Evolutionary conservation across 2,888 invertebrate genomes (phyloP), one percentile per base, ranked within the genome.

Genomic region (Prosopocoilus inquinatus): DNA sequence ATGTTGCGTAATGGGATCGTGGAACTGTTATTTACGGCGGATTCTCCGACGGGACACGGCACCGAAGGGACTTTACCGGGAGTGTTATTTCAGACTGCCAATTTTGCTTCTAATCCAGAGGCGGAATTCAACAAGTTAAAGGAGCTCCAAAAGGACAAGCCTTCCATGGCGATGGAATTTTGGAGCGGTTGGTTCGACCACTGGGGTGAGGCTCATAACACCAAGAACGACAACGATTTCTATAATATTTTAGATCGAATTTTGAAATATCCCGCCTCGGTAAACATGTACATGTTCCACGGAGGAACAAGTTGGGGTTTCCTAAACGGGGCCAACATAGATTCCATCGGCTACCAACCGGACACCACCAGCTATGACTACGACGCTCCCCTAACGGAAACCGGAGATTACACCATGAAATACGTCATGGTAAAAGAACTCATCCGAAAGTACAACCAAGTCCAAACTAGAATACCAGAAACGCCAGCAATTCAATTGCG

Each of bases 221-320:
- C 41, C 9, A 38, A 50, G 16, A 47, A 55, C 15, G 43, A 50
- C 28, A 46, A 50, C n/a, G 50, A 50, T 15, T 55, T 55, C 28
- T 43, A 50, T 12, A 67, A 51, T 36, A 33, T 54, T 59, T 69
- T 61, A 33, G 61, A 63, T 8, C 44, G 59, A 8, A 65, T 64
- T 16, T 48, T 64, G n/a, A 58, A 57, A 16, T 64, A 73, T 61
- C 75, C 75, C 3, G 83, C 83, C 7, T 85, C 88, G 47, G 85
- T 95, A 34, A 96, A 93, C 69, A 85, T 95, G 67, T 96, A 95
- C 72, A 91, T 96, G 90, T 94, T 94, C 76, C 88, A 87, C 68
- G 96, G 96, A n/a, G 95, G 96, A 46, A 90, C 91, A 1, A 94
- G 91, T 70, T 91, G 88, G 70, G 91, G 86, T 50, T 93, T 88